Evolutionary conservation across 2,113 vertebrate genomes (phyloP).

Genomic region (Erythrolamprus reginae): DNA sequence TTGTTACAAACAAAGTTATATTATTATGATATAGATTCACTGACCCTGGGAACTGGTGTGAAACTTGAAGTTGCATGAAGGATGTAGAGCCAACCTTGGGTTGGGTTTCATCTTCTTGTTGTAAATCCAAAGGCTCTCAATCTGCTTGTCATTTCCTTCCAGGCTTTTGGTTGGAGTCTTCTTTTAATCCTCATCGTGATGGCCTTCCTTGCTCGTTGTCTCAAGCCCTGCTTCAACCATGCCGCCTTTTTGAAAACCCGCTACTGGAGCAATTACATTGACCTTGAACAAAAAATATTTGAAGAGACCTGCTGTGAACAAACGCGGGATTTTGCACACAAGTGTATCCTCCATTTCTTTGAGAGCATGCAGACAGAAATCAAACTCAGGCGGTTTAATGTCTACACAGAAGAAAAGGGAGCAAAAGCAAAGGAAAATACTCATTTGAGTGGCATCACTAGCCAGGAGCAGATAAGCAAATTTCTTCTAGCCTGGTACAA

Average conservation of each 20-base stretch:
- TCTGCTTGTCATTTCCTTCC: constrained; percentile 35
- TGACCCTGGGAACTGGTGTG: background rate
- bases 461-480: constrained; percentile 77
- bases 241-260: constrained; percentile 80
- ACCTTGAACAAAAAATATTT: constrained; percentile 91
- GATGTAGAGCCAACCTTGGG: background rate
- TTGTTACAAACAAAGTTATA: background rate
- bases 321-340: constrained; percentile 85
- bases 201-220: constrained; percentile 77
- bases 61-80: background rate
- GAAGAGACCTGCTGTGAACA: constrained; percentile 92
- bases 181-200: constrained; percentile 79
- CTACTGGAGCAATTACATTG: constrained; percentile 96
- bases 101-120: background rate
- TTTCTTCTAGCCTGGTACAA: constrained; percentile 82
- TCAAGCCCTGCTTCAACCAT: constrained; percentile 88
- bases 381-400: constrained; percentile 45
- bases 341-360: constrained; percentile 89
- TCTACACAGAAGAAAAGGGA: constrained; percentile 22
- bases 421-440: constrained; percentile 49
- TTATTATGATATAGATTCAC: background rate
- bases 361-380: constrained; percentile 75
- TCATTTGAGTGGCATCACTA: constrained; percentile 74
- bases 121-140: background rate
- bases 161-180: constrained; percentile 91